A percentile compares a stretch with the other conserved stretches of the same genome.
Evolutionary conservation across 2,888 invertebrate genomes (phyloP).

Genomic region (Hypomecis atomaria): DNA sequence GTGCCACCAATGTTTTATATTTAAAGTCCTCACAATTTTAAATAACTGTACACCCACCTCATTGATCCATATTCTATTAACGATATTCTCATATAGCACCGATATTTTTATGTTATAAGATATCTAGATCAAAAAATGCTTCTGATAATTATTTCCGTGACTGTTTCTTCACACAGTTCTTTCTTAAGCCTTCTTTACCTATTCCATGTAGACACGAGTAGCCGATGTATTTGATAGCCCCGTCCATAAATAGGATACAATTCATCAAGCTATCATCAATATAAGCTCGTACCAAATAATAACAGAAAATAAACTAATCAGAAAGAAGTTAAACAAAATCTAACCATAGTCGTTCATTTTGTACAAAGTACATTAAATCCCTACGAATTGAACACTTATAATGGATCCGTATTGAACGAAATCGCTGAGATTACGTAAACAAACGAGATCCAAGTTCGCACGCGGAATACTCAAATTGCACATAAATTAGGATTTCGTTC

Average conservation of each 20-base stretch:
- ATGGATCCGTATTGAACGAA: slow-evolving; percentile 45
- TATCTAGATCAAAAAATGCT: too few relatives aligned
- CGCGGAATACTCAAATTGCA: slow-evolving; percentile 25
- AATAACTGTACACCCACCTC: too few relatives aligned
- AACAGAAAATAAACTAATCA: slow-evolving; percentile 5
- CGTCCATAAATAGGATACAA: slow-evolving; percentile 2
- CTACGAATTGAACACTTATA: slow-evolving; percentile 38
- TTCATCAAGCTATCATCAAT: neutral
- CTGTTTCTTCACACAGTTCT: too few relatives aligned
- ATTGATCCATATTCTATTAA: too few relatives aligned
- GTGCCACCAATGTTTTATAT: too few relatives aligned
- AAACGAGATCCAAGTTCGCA: slow-evolving; percentile 27
- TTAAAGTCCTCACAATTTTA: too few relatives aligned
- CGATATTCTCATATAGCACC: too few relatives aligned
- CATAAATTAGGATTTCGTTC: slow-evolving; percentile 22
- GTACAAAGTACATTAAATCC: slow-evolving; percentile 32
- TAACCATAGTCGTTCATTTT: slow-evolving; percentile 15
- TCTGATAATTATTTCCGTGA: too few relatives aligned
- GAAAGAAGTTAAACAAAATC: slow-evolving; percentile 10
- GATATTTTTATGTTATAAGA: too few relatives aligned
- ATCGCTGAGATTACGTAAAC: slow-evolving; percentile 44
- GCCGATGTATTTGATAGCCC: neutral
- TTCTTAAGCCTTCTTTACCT: too few relatives aligned
- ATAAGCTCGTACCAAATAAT: slow-evolving; percentile 5
- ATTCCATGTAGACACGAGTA: too few relatives aligned